Base-by-base conservation (phyloP, 2,888 invertebrate species). In the Falcaria lacertinaria region DNA sequence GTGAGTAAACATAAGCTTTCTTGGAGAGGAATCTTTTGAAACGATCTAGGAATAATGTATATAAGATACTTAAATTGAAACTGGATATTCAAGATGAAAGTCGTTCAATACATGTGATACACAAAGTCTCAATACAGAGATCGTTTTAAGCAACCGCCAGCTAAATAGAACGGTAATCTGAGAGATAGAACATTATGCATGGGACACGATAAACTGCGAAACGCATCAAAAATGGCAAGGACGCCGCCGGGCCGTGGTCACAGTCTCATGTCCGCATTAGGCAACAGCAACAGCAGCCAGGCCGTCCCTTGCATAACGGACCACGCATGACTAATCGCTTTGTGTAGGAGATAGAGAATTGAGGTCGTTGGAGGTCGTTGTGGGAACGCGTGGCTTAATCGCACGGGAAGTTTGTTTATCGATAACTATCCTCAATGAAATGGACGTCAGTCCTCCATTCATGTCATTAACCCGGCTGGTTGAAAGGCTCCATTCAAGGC, bases 291-390 rank as follows among this genome's bases (percentile, higher is more conserved):
- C 64, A 59, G 58, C 70, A 69, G 76, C 74, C 72, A 67, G 70
- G 62, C 72, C 74, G 67, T 60, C 60, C 60, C 63, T 74, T 71
- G 69, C 67, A 64, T 65, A 70, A 73, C 63, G n/a, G n/a, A 58
- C 52, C 58, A 55, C 49, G 64, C 64, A 63, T 79, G 78, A 80
- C 72, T 79, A 76, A 79, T 64, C 54, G 50, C 64, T 53, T 60
- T 62, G 70, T 59, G 70, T 71, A 69, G 63, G 63, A 63, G 69
- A 66, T 69, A 60, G 51, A 56, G 52, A 51, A 60, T 64, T 66
- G 69, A 74, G 77, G 77, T 68, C 73, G 69, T 67, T 68, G 47
- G 70, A 77, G 77, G 79, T 68, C 73, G 66, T 50, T 62, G 57
- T 64, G 64, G 65, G n/a, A 13, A 33, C 32, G 35, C 13, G 28